Evolutionary conservation across 2,113 vertebrate species (phyloP), one percentile per base, ranked within the genome.

Genomic region (Microtus oregoni): DNA sequence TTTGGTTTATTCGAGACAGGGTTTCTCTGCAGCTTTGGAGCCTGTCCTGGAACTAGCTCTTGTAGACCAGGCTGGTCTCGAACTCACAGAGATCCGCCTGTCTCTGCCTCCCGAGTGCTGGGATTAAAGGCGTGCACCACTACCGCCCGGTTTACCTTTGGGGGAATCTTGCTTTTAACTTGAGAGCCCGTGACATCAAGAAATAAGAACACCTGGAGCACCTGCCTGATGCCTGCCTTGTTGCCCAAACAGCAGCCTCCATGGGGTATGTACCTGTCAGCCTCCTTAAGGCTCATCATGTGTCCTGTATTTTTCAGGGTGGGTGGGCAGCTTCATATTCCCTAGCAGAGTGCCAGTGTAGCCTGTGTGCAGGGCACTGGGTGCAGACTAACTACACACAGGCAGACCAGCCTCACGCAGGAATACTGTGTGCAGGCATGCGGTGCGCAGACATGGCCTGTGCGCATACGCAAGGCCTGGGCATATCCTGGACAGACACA

Each of bases 171-270:
- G 96, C 95, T 95, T 55, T 68, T 47, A n/a, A 90, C 88, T 78
- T 17, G 41, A n/a, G 30, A 65, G 30, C n/a, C 35, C 2, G 19
- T 7, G 12, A 19, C 24, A 73, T 2, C 50, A 30, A 41, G 89
- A 87, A 97, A 95, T 91, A 96, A 92, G 32, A 88, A 95, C 93
- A 97, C 92, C 96, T 95, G 96, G 94, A 97, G 95, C 97, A 98
- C 89, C 97, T 97, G 97, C 94, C 96, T 97, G 26, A n/a, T 1
- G 19, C 13, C 47, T 44, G 65, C 20, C n/a, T 9, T n/a, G 67
- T 8, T 35, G n/a, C 17, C n/a, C 10, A 30, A 38, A 11, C 17
- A 70, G 77, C n/a, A 32, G 94, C 81, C 96, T 95, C 94, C 24
- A 3, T 61, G 89, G 81, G 86, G 97, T 1, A 15, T 50, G 63